Conservation (phyloP, 1,140 invertebrate species). For the Neodiprion pinetum region DNA sequence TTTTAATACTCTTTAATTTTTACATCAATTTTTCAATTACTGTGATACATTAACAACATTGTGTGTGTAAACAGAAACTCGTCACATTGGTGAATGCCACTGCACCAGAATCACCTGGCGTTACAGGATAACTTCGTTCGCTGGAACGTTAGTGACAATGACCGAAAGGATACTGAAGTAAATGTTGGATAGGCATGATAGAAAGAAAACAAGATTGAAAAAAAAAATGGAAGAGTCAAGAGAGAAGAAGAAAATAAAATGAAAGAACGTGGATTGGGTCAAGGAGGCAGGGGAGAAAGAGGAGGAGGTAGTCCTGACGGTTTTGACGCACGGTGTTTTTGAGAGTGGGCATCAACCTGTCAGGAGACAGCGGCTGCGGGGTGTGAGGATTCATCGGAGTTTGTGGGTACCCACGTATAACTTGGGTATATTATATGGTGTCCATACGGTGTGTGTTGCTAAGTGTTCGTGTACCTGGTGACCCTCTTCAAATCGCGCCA, state of each 20-base stretch:
- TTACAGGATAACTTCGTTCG: too few species aligned
- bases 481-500: conserved; percentile 15
- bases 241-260: not conserved
- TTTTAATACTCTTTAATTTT: too few species aligned
- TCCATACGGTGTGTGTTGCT: not conserved
- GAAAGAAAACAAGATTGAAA: not conserved
- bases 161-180: not conserved
- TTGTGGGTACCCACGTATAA: not conserved
- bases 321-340: conserved; percentile 38
- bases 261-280: not conserved
- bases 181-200: not conserved
- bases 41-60: too few species aligned
- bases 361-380: conserved; percentile 31
- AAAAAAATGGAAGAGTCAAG: not conserved
- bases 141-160: too few species aligned
- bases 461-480: conserved; percentile 8
- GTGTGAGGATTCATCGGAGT: conserved; percentile 33
- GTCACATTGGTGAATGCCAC: too few species aligned
- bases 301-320: conserved; percentile 20
- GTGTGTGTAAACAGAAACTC: too few species aligned
- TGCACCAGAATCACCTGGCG: too few species aligned
- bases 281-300: not conserved
- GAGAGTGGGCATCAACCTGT: conserved; percentile 35
- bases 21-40: too few species aligned
- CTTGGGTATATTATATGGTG: not conserved